Evolutionary conservation across 2,113 vertebrate genomes (phyloP), one percentile per base, ranked within the genome.

Genomic region (Enhydra lutris): DNA sequence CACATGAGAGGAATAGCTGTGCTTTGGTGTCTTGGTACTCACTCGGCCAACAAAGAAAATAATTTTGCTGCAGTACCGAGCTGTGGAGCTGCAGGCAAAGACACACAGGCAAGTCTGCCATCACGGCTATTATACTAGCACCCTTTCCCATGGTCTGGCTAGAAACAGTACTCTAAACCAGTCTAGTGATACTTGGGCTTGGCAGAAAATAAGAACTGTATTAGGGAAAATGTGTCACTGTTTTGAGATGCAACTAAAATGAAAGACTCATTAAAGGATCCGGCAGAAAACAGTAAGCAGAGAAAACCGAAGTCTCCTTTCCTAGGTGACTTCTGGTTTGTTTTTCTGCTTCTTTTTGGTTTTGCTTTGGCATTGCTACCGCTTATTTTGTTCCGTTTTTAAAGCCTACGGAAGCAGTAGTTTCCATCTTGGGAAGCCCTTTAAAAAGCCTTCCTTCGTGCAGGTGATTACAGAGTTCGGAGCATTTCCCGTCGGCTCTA

Each of bases 211-310:
- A 83, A 95, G 50, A 91, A 90, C 2, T 55, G 3, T 55, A 63
- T 59, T 74, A 20, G 71, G 55, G 47, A 67, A 98, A 97, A 93
- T 12, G 17, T 78, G 52, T 55, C 76, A 87, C 73, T 79, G 23
- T 93, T 88, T 94, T 84, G 24, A 92, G 86, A 95, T 84, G 36
- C 42, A 95, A 96, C 80, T 69, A 92, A 59, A 15, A 95, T 17
- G 42, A 71, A 79, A 21, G 36, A 45, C 74, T 61, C 47, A 55
- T 50, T 86, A 47, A 96, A 31, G 39, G 81, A 76, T 73, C 34
- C 36, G n/a, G 18, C 6, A 83, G 80, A 42, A 93, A 93, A 83
- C 45, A 59, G 36, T n/a, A 78, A 52, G 52, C 39, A 78, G 13
- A 65, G 55, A 9, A 95, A 85, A 74, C 9, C 34, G 2, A 78